These are phyloP conservation scores for Drosophila insularis DNA, from an alignment of 1,140 invertebrate genomes.

Conservation along the genomic window DNA sequence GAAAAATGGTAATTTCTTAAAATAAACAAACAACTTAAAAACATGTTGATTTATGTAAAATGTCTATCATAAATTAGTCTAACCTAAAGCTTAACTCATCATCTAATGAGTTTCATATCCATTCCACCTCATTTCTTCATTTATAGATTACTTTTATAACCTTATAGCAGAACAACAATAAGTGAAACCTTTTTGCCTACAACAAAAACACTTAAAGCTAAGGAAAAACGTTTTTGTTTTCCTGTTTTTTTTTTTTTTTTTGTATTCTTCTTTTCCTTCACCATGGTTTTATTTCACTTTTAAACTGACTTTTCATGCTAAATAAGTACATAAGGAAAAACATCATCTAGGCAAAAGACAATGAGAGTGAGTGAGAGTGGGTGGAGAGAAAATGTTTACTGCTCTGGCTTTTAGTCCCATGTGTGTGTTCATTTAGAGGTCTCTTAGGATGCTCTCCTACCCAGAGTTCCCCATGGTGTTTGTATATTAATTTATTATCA, in stretches of 20 bases:
- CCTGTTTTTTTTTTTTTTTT: no score
- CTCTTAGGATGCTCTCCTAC: conserved; percentile 9
- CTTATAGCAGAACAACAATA: conserved; percentile 58
- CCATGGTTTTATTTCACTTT: conserved; percentile 50
- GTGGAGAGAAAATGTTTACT: conserved; percentile 17
- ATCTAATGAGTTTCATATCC: conserved; percentile 3
- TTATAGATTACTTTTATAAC: conserved; percentile 11
- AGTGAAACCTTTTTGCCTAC: conserved; percentile 19
- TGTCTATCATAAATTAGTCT: conserved; percentile 3
- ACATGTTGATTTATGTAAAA: not conserved
- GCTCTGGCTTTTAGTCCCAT: conserved; percentile 30
- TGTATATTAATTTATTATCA: conserved; percentile 81
- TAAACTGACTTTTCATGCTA: conserved; percentile 80
- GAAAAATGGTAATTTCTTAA: not conserved
- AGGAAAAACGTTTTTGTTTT: conserved; percentile 15
- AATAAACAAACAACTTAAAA: conserved; percentile 1
- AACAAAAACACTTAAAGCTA: conserved; percentile 31
- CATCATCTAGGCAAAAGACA: conserved; percentile 24
- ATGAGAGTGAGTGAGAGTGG: not conserved
- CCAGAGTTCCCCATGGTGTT: conserved; percentile 37
- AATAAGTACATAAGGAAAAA: conserved; percentile 69
- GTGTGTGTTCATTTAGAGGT: conserved; percentile 28
- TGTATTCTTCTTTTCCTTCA: not conserved
- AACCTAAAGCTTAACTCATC: not conserved
- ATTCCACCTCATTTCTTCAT: conserved; percentile 2